These are phyloP conservation scores for Lophura nycthemera DNA, from an alignment of 2,113 vertebrate species.

Conservation along the genomic window DNA sequence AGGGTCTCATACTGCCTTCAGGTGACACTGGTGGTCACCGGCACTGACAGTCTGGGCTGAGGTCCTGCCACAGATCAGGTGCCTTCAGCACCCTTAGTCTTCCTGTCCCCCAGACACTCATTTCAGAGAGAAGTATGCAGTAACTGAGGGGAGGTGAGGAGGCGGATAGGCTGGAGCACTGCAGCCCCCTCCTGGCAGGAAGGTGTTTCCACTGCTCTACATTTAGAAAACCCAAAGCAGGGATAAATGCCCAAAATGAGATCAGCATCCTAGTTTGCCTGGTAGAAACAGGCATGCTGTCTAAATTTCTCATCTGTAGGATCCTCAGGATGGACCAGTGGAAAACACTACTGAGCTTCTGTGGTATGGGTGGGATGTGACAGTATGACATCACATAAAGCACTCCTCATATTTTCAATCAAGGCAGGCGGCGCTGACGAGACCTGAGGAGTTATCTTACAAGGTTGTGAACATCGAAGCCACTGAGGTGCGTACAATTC, in stretches of 20 bases:
- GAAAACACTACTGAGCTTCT: no score
- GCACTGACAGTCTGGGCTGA: background rate
- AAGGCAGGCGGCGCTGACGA: slow-evolving; percentile 89
- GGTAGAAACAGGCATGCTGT: background rate
- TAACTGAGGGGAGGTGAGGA: background rate
- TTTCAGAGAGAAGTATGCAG: background rate
- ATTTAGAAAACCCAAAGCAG: background rate
- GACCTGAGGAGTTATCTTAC: slow-evolving; percentile 89
- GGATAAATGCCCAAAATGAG: background rate
- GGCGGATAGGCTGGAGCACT: background rate
- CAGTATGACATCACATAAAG: background rate
- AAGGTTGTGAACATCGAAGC: slow-evolving; percentile 93
- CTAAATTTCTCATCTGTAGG: background rate
- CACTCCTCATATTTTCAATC: background rate
- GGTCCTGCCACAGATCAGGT: background rate
- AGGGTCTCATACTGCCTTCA: fast-evolving
- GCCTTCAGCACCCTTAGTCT: background rate
- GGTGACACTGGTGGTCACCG: background rate
- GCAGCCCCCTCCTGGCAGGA: background rate
- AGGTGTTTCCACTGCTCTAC: background rate
- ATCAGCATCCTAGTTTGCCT: background rate
- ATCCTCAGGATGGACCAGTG: background rate
- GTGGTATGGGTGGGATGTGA: background rate
- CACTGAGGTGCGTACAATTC: slow-evolving; percentile 81
- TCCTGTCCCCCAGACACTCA: background rate